Evolutionary conservation across 2,888 invertebrate species (phyloP).

Genomic region (Hermaeophaga mercurialis): DNA sequence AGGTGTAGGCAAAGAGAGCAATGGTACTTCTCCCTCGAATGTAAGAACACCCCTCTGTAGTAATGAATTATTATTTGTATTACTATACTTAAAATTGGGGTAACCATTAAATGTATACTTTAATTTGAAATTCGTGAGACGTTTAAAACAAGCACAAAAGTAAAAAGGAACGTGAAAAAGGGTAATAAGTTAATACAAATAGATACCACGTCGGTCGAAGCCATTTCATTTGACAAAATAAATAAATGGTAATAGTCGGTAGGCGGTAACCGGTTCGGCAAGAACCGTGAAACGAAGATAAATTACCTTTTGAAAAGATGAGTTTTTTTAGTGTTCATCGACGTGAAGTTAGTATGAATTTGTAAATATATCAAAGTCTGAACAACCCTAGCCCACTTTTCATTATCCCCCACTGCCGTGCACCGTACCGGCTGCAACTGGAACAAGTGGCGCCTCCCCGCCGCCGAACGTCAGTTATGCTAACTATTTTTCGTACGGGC

Average conservation of each 20-base stretch:
- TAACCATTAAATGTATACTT: too few relatives aligned
- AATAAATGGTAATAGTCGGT: slow-evolving; percentile 35
- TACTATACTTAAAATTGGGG: too few relatives aligned
- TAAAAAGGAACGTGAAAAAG: slow-evolving; percentile 7
- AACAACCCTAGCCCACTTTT: slow-evolving; percentile 57
- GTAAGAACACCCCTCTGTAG: too few relatives aligned
- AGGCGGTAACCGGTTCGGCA: slow-evolving; percentile 37
- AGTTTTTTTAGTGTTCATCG: slow-evolving; percentile 58
- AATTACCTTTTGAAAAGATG: slow-evolving; percentile 58
- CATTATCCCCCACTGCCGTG: slow-evolving; percentile 46
- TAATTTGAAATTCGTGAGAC: not conserved
- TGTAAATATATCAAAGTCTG: slow-evolving; percentile 59
- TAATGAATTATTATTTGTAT: too few relatives aligned
- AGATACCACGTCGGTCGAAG: slow-evolving; percentile 19
- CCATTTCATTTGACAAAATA: slow-evolving; percentile 28
- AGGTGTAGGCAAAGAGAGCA: too few relatives aligned
- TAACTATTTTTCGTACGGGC: slow-evolving; percentile 11
- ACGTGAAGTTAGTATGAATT: slow-evolving; percentile 58
- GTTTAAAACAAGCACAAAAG: not conserved
- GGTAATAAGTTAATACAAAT: slow-evolving; percentile 16
- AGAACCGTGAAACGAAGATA: slow-evolving; percentile 58
- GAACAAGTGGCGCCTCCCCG: slow-evolving; percentile 48
- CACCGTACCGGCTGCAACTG: not conserved
- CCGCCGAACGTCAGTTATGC: slow-evolving; percentile 37
- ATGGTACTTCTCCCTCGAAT: too few relatives aligned